A percentile compares a stretch with the other conserved stretches of the same genome.
Conservation (phyloP, 2,888 invertebrate species). For the Tillus elongatus region DNA sequence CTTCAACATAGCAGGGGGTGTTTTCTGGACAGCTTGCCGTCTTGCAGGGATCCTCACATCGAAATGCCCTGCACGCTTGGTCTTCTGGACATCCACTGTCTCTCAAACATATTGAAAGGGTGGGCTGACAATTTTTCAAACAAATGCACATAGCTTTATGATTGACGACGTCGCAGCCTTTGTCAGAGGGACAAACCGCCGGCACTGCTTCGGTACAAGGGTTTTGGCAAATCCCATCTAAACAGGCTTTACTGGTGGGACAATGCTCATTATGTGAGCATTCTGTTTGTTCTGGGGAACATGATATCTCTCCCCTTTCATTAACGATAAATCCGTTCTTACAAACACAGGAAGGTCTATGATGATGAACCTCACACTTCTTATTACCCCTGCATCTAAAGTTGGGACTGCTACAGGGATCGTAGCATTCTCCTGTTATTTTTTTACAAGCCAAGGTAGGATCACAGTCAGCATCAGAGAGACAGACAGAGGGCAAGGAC, state of each 20-base stretch:
- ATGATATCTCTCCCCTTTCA: conserved; percentile 77
- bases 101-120: conserved; percentile 78
- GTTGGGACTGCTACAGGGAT: conserved; percentile 63
- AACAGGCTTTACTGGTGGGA: conserved; percentile 76
- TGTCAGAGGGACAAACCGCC: conserved; percentile 68
- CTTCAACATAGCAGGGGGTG: conserved; percentile 87
- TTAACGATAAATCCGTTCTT: conserved; percentile 82
- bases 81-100: conserved; percentile 81
- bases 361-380: conserved; percentile 79
- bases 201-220: conserved; percentile 62
- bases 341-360: conserved; percentile 79
- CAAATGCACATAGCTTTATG: conserved; percentile 83
- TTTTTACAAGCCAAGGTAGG: conserved; percentile 64
- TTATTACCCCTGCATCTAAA: conserved; percentile 72
- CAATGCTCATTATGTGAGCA: conserved; percentile 77
- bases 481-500: conserved; percentile 51
- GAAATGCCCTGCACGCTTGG: conserved; percentile 78
- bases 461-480: conserved; percentile 62
- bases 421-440: conserved; percentile 62
- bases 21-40: conserved; percentile 74
- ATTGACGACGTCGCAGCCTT: conserved; percentile 79
- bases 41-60: conserved; percentile 84
- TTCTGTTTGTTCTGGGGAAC: conserved; percentile 69
- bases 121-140: conserved; percentile 76
- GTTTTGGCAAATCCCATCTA: conserved; percentile 74